Conservation (phyloP, 2,113 vertebrate species). For the Amphiprion ocellaris region DNA sequence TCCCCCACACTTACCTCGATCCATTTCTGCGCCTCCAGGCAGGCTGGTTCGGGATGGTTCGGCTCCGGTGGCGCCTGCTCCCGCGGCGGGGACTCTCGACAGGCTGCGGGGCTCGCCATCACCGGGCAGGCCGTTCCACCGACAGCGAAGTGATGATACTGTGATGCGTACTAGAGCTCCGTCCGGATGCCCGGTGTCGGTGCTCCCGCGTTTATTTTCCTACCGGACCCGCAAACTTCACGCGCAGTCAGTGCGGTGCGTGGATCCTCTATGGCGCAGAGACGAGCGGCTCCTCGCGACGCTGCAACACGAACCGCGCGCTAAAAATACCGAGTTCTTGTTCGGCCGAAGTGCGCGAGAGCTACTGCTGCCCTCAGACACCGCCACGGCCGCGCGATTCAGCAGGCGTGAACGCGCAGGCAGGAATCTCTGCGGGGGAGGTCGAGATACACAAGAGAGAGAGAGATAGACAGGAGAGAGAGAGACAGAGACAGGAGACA, state of each 20-base stretch:
- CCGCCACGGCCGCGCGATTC: conserved; percentile 49
- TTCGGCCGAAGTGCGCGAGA: conserved; percentile 38
- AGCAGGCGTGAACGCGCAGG: conserved; percentile 71
- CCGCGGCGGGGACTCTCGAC: conserved; percentile 53
- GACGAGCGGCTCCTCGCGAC: conserved; percentile 35
- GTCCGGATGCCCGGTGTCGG: conserved; percentile 9
- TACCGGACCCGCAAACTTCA: conserved; percentile 8
- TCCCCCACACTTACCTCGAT: conserved; percentile 88
- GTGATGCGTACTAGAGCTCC: conserved; percentile 21
- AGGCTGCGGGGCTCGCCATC: conserved; percentile 88
- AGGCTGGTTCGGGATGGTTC: conserved; percentile 87
- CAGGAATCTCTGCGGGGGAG: conserved; percentile 72
- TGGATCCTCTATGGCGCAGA: conserved; percentile 28
- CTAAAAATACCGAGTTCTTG: conserved; percentile 87
- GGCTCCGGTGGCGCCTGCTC: conserved; percentile 67
- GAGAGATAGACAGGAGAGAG: neutral
- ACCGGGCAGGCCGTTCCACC: conserved; percentile 37
- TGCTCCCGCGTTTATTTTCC: conserved; percentile 41
- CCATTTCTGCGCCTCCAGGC: conserved; percentile 93
- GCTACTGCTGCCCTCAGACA: conserved; percentile 15
- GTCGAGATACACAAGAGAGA: conserved; percentile 31
- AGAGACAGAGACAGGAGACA: no score
- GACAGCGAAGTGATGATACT: conserved; percentile 13
- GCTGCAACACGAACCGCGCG: conserved; percentile 71
- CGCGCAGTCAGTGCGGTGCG: conserved; percentile 16